phyloP scores from a whole-genome alignment of 2,888 invertebrate species.

The Andrena hattorfiana region DNA sequence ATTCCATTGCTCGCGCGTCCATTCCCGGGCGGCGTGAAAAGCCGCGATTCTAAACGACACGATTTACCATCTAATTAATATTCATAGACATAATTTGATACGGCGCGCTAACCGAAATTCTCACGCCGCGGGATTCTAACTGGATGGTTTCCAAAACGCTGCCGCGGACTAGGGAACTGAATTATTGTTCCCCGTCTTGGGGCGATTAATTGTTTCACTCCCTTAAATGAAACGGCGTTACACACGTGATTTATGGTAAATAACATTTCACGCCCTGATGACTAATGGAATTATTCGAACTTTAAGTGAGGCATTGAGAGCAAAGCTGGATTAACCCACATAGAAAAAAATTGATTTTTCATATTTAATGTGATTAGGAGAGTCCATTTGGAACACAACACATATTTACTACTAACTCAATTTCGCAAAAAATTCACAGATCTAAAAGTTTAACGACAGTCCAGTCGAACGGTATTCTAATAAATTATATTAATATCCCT shows the following conservation, averaged over 20 bases:
- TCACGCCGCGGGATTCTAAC: conserved; percentile 56
- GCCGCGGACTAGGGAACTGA: conserved; percentile 52
- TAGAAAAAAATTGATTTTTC: too few relatives aligned
- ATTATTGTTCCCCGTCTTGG: conserved; percentile 57
- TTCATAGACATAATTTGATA: conserved; percentile 69
- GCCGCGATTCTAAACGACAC: conserved; percentile 40
- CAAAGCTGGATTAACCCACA: too few relatives aligned
- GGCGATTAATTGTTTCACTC: conserved; percentile 53
- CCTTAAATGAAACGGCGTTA: background rate
- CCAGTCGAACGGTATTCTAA: conserved; percentile 2
- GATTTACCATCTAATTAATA: conserved; percentile 64
- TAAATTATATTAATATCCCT: conserved; percentile 23
- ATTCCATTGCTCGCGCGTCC: background rate
- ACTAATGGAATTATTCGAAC: background rate
- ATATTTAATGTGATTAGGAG: too few relatives aligned
- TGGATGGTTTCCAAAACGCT: conserved; percentile 41
- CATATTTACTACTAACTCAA: too few relatives aligned
- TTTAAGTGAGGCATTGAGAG: background rate
- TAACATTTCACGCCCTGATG: background rate
- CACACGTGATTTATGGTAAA: background rate
- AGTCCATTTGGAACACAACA: too few relatives aligned
- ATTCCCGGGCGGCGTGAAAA: conserved; percentile 39
- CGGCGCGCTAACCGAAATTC: conserved; percentile 48
- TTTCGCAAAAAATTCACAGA: too few relatives aligned
- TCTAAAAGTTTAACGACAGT: background rate